Base-by-base conservation (phyloP, 2,888 invertebrate species). In the Stegophylla sp. region DNA sequence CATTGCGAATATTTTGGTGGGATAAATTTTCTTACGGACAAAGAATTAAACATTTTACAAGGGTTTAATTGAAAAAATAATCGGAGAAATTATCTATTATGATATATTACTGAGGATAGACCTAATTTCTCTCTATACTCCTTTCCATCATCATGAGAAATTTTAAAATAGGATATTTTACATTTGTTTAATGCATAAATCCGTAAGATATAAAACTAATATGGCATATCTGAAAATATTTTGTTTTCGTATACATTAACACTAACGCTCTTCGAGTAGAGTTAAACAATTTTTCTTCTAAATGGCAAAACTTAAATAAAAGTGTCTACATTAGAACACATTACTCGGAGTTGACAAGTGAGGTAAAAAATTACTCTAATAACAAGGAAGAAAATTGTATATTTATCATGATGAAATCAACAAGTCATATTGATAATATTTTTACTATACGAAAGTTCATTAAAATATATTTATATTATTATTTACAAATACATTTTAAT, bases 401-500 rank as follows among this genome's bases (percentile, higher is more conserved):
- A 41, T n/a, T 41, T 41, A 5, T 64, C 64, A 64, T 45, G 66
- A 66, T 66, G 43, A 66, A 66, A 66, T 20, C 23, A 45, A n/a
- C n/a, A n/a, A n/a, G 66, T 66, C 45, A 43, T 66, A 66, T 66
- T 45, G 45, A 66, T 66, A n/a, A n/a, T 66, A 15, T 66, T 66
- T 43, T 23, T 66, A 23, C 23, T 45, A 45, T 20, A 45, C 45
- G 45, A 45, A 45, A 66, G 23, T 48, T 17, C 48, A 26, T 67
- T 67, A 67, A 26, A 67, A 26, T 48, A 43, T 67, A 17, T 67
- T 67, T 48, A 67, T 77, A 67, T 72, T 59, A 23, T 51, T 81
- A 26, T 72, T 41, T 73, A 81, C n/a, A 73, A 81, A 73, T 81
- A 26, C n/a, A 63, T 73, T 56, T 48, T 67, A 43, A 66, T 61